Evolutionary conservation across 2,888 invertebrate genomes (phyloP).

Genomic region (Prosopocoilus inquinatus): DNA sequence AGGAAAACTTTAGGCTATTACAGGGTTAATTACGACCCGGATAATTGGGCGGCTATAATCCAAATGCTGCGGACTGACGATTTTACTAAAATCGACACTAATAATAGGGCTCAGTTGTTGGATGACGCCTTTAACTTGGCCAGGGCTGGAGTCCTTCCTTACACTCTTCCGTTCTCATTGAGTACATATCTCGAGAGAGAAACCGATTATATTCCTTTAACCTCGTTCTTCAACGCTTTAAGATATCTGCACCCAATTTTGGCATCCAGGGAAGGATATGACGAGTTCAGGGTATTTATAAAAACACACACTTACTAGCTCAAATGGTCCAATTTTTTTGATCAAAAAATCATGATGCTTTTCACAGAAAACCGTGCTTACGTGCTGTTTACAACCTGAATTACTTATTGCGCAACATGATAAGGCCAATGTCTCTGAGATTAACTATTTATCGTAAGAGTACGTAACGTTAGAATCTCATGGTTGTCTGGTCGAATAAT

Average conservation of each 20-base stretch:
- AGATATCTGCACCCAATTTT: conserved; percentile 1
- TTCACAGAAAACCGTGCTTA: no score
- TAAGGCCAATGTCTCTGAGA: no score
- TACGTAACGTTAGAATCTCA: no score
- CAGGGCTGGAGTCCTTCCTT: conserved; percentile 57
- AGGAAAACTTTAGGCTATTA: conserved; percentile 49
- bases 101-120: conserved; percentile 57
- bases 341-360: no score
- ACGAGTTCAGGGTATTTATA: background rate
- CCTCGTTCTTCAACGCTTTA: conserved; percentile 19
- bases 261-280: background rate
- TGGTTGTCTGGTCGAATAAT: no score
- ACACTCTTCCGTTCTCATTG: conserved; percentile 56
- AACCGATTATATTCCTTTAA: conserved; percentile 43
- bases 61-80: conserved; percentile 39
- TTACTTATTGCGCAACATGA: no score
- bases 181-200: conserved; percentile 59
- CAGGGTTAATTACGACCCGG: conserved; percentile 46
- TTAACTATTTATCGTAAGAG: no score
- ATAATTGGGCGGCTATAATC: conserved; percentile 51
- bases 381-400: no score
- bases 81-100: conserved; percentile 54
- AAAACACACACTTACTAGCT: no score
- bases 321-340: no score
- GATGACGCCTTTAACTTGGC: conserved; percentile 36